phyloP scores from a whole-genome alignment of 2,797 vertebrate species.

The Erpetoichthys calabaricus region DNA sequence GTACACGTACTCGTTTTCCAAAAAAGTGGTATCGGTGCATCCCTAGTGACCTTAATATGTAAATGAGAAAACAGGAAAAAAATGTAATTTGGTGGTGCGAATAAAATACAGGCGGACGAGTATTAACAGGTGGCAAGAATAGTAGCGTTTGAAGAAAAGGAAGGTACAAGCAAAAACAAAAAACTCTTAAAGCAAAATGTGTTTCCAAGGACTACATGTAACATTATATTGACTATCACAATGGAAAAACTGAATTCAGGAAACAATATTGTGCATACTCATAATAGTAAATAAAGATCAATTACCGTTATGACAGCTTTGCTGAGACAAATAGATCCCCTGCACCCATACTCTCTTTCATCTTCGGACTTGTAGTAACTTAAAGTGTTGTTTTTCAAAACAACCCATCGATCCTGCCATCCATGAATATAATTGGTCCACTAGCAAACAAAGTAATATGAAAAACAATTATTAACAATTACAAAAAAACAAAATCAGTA shows the following conservation, averaged over 20 bases:
- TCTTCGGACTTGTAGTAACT: constrained; percentile 97
- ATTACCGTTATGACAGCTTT: constrained; percentile 93
- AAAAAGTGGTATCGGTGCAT: no score
- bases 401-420: constrained; percentile 96
- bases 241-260: constrained; percentile 9
- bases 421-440: constrained; percentile 99
- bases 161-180: no score
- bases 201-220: background rate
- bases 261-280: constrained; percentile 1
- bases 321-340: constrained; percentile 89
- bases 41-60: no score
- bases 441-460: constrained; percentile 30
- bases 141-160: no score
- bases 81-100: no score
- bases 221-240: background rate
- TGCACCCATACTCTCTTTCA: constrained; percentile 86
- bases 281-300: constrained; percentile 13
- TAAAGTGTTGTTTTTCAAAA: constrained; percentile 81
- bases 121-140: no score
- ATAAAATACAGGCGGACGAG: no score
- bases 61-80: no score
- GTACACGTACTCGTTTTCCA: no score
- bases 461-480: background rate
- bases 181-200: no score
- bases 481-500: background rate